A percentile compares a stretch with the other conserved stretches of the same genome.
phyloP scores from a whole-genome alignment of 2,888 invertebrate species.

The Acleris sparsana region DNA sequence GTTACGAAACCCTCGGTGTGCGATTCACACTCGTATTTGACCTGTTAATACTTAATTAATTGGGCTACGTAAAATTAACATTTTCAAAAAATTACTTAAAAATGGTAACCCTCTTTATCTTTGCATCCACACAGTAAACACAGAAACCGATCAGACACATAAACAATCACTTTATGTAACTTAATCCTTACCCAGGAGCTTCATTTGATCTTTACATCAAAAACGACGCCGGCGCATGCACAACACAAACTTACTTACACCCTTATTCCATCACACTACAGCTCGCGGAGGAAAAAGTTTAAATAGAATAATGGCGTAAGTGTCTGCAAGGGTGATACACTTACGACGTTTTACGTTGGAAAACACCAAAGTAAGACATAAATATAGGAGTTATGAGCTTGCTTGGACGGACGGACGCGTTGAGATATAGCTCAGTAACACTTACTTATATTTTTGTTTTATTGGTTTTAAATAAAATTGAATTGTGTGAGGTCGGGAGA shows the following conservation, averaged over 20 bases:
- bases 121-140: slow-evolving; percentile 11
- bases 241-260: slow-evolving; percentile 4
- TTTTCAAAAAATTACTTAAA: too few relatives aligned
- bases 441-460: slow-evolving; percentile 30
- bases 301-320: slow-evolving; percentile 3
- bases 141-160: slow-evolving; percentile 46
- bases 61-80: too few relatives aligned
- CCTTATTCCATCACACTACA: not conserved
- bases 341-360: slow-evolving; percentile 2
- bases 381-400: slow-evolving; percentile 64
- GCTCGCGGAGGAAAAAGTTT: not conserved
- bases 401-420: slow-evolving; percentile 38
- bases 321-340: not conserved
- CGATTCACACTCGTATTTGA: too few relatives aligned
- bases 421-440: slow-evolving; percentile 36
- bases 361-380: slow-evolving; percentile 60
- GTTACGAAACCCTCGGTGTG: too few relatives aligned
- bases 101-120: not conserved
- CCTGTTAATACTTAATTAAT: too few relatives aligned
- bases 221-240: slow-evolving; percentile 5
- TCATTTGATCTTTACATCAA: slow-evolving; percentile 11
- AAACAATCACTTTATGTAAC: slow-evolving; percentile 62
- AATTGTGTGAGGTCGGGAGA: slow-evolving; percentile 33
- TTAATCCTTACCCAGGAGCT: slow-evolving; percentile 54
- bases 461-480: slow-evolving; percentile 36